Conservation (phyloP, 2,113 vertebrate species). For the Caretta caretta region DNA sequence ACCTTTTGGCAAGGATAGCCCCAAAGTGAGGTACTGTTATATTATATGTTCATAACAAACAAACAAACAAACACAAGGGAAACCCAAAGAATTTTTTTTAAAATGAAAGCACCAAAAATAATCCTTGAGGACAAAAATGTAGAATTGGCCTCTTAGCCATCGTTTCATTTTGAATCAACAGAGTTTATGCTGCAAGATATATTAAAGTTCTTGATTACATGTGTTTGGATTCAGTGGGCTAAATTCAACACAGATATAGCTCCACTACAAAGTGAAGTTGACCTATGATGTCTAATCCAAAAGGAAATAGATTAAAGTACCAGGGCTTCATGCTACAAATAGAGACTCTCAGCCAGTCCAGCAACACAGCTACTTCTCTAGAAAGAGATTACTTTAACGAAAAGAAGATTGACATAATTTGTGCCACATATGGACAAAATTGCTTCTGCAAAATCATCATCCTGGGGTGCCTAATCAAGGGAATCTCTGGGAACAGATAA, state of each 20-base stretch:
- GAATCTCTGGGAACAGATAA: not conserved
- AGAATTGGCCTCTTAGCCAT: not conserved
- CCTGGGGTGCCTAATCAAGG: not conserved
- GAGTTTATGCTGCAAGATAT: not conserved
- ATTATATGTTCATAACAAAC: not conserved
- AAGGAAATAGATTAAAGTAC: not conserved
- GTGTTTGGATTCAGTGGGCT: not conserved
- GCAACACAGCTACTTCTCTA: not conserved
- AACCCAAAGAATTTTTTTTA: not conserved
- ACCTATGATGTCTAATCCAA: not conserved
- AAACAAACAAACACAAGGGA: not conserved
- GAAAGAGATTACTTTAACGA: not conserved
- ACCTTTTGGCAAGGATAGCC: not conserved
- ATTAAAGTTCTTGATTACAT: slow-evolving; percentile 23
- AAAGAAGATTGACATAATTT: not conserved
- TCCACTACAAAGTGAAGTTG: slow-evolving; percentile 11
- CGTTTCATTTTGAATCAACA: slow-evolving; percentile 4
- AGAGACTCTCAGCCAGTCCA: not conserved
- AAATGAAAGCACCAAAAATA: not conserved
- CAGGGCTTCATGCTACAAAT: not conserved
- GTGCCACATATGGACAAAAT: not conserved
- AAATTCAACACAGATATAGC: not conserved
- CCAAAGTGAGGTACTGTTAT: not conserved
- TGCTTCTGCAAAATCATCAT: not conserved
- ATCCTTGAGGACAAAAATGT: not conserved